phyloP scores from a whole-genome alignment of 2,888 invertebrate species.

The Nymphalis urticae region DNA sequence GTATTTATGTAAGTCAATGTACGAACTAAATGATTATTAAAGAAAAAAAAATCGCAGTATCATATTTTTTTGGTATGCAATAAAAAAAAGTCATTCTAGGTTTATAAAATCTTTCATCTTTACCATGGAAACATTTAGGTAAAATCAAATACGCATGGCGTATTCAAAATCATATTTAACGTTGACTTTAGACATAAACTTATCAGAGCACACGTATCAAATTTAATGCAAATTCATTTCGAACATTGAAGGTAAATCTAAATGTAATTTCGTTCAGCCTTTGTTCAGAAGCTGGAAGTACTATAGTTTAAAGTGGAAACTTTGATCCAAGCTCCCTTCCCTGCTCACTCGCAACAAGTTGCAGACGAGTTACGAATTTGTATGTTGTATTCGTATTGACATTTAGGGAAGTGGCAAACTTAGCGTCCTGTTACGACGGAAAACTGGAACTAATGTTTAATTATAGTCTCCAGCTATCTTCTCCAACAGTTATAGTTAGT shows the following conservation, averaged over 20 bases:
- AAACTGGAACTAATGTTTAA: not conserved
- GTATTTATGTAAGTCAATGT: too few species aligned
- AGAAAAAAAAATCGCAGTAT: too few species aligned
- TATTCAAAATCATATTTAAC: not conserved
- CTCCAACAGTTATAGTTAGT: not conserved
- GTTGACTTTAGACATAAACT: not conserved
- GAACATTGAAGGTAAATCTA: conserved; percentile 20
- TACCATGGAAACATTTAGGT: too few species aligned
- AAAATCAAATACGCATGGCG: too few species aligned
- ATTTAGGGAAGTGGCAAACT: conserved; percentile 11
- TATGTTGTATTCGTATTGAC: conserved; percentile 13
- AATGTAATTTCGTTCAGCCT: conserved; percentile 23
- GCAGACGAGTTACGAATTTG: conserved; percentile 22
- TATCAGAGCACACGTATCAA: not conserved
- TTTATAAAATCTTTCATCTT: too few species aligned
- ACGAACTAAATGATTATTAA: too few species aligned
- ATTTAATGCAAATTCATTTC: conserved; percentile 4
- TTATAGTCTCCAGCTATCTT: not conserved
- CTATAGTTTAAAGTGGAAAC: conserved; percentile 33
- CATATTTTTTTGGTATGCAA: too few species aligned
- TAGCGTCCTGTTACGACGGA: not conserved
- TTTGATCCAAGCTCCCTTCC: conserved; percentile 32
- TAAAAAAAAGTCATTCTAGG: too few species aligned
- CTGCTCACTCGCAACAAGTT: conserved; percentile 35
- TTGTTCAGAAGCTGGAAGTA: conserved; percentile 36